These are phyloP conservation scores for Nannoperca australis DNA, from an alignment of 2,797 vertebrate species.

Conservation along the genomic window DNA sequence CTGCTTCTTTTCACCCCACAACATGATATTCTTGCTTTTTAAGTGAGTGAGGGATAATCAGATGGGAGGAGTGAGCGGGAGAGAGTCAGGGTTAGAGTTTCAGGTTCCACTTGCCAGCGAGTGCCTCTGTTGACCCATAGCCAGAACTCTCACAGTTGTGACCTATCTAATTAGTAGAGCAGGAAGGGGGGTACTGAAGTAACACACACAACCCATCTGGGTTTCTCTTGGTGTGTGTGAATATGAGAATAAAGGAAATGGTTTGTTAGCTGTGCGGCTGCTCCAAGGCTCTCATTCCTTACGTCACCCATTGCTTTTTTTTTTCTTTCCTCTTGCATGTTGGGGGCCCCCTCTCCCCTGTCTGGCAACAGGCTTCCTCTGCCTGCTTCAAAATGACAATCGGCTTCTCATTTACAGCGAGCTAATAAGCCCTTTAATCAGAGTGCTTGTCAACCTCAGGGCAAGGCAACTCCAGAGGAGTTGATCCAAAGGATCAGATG, in stretches of 20 bases:
- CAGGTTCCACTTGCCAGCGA: conserved; percentile 76
- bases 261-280: conserved; percentile 72
- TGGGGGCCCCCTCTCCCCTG: conserved; percentile 55
- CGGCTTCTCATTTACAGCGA: conserved; percentile 74
- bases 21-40: conserved; percentile 70
- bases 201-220: conserved; percentile 69
- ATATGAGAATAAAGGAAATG: conserved; percentile 77
- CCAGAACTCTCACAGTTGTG: conserved; percentile 77
- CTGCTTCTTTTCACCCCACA: conserved; percentile 58
- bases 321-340: conserved; percentile 42
- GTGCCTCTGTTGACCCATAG: conserved; percentile 74
- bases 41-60: conserved; percentile 58
- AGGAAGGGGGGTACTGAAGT: conserved; percentile 47
- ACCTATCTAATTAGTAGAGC: conserved; percentile 79
- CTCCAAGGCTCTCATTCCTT: conserved; percentile 75
- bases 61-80: conserved; percentile 53
- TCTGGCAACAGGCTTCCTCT: conserved; percentile 63
- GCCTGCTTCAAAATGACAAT: conserved; percentile 74
- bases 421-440: conserved; percentile 84
- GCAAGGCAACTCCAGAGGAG: conserved; percentile 69
- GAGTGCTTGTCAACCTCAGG: conserved; percentile 75
- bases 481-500: conserved; percentile 77
- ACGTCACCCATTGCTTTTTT: conserved; percentile 65
- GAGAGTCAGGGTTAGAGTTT: conserved; percentile 64
- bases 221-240: conserved; percentile 60